Percentiles rank a stretch among this genome's conserved stretches.
These are phyloP conservation scores for Acronicta leporina DNA, from an alignment of 2,888 invertebrate species.

Conservation along the genomic window DNA sequence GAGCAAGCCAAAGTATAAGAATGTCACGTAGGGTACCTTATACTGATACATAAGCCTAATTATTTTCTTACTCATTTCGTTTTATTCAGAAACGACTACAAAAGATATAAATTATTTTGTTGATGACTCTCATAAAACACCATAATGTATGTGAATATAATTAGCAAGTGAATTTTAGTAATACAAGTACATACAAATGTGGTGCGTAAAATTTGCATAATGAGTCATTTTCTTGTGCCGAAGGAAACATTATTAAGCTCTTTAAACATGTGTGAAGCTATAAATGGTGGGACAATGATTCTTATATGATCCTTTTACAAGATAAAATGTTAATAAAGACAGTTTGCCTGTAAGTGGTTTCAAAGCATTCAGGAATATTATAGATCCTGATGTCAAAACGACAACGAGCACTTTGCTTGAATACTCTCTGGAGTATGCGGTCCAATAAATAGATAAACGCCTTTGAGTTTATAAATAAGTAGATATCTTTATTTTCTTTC, in stretches of 20 bases:
- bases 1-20: slow-evolving; percentile 28
- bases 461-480: too few species aligned
- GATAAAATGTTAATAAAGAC: slow-evolving; percentile 68
- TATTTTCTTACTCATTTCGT: slow-evolving; percentile 30
- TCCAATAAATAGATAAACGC: slow-evolving; percentile 27
- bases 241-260: slow-evolving; percentile 44
- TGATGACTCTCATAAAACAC: slow-evolving; percentile 1
- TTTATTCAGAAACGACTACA: slow-evolving; percentile 23
- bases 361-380: slow-evolving; percentile 40
- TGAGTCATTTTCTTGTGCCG: slow-evolving; percentile 27
- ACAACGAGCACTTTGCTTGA: slow-evolving; percentile 21
- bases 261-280: slow-evolving; percentile 32
- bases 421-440: slow-evolving; percentile 21
- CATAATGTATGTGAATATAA: background rate
- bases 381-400: slow-evolving; percentile 19
- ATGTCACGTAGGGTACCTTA: slow-evolving; percentile 14
- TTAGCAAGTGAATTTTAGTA: slow-evolving; percentile 1
- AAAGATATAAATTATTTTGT: slow-evolving; percentile 10
- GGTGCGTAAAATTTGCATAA: slow-evolving; percentile 15
- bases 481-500: slow-evolving; percentile 13
- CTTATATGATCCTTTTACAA: slow-evolving; percentile 47
- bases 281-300: slow-evolving; percentile 37
- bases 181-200: background rate
- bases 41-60: slow-evolving; percentile 26
- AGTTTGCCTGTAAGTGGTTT: slow-evolving; percentile 58